Conservation (phyloP, 37 sponge, comb jelly and placozoan genomes). For the Beroe ovata region DNA sequence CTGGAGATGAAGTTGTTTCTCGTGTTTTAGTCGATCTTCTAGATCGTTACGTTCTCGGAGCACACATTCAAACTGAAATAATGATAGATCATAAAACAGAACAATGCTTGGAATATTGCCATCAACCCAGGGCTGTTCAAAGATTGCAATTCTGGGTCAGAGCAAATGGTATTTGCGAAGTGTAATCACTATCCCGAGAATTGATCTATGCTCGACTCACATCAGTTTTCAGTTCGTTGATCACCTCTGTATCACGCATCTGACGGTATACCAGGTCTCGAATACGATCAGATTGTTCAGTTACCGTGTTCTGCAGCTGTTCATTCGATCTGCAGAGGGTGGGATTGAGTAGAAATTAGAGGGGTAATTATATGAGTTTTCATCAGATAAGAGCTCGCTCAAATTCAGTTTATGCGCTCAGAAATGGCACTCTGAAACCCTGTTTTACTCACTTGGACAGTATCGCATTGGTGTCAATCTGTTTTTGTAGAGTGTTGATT, state of each 20-base stretch:
- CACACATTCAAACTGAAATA: conserved; percentile 12
- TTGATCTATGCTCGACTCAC: neutral
- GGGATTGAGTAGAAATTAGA: neutral
- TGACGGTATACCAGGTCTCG: conserved; percentile 59
- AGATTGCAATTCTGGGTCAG: too few relatives aligned
- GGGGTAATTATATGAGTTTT: too few relatives aligned
- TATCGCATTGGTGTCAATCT: conserved; percentile 58
- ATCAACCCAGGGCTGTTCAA: too few relatives aligned
- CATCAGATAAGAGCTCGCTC: too few relatives aligned
- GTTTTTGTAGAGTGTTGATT: conserved; percentile 45
- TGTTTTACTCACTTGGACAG: conserved; percentile 45
- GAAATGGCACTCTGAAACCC: neutral
- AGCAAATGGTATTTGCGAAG: too few relatives aligned
- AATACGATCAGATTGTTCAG: conserved; percentile 42
- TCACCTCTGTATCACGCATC: conserved; percentile 42
- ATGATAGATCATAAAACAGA: too few relatives aligned
- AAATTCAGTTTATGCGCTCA: too few relatives aligned
- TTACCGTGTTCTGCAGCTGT: conserved; percentile 50
- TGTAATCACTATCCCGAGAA: too few relatives aligned
- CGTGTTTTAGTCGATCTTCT: conserved; percentile 22
- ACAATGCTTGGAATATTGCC: too few relatives aligned
- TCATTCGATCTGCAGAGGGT: conserved; percentile 12
- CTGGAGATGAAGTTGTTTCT: conserved; percentile 38
- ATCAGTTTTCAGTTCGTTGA: conserved; percentile 53
- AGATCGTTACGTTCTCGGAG: conserved; percentile 32